Evolutionary conservation across 2,797 vertebrate genomes (phyloP), one percentile per base, ranked within the genome.

Genomic region (Coranthus polyacanthus): DNA sequence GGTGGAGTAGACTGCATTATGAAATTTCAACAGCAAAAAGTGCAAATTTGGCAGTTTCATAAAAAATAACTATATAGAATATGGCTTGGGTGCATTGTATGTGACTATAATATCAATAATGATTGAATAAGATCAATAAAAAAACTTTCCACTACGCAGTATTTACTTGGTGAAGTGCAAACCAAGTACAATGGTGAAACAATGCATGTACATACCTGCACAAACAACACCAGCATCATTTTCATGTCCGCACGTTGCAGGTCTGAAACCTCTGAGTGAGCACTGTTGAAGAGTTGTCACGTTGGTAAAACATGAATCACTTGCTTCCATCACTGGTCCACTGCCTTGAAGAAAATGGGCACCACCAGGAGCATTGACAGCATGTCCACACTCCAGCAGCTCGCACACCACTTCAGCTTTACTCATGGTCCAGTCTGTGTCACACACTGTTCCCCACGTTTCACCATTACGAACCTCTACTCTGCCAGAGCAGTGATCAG

Each of bases 361-460:
- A 18, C 2, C 22, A 0, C 67, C 39, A 0, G 53, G 53, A 46
- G 63, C 52, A 0, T 0, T 52, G 1, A 74, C 0, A 6, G 62
- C 78, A 0, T 3, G 21, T 44, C 92, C 92, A 6, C 92, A 93
- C 47, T 86, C 84, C 26, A 82, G 53, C 10, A 61, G 10, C 0
- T 63, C 20, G 43, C 92, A 93, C 41, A 88, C 72, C 56, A 67
- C 26, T 26, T 68, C 6, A 1, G 85, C 88, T 50, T 90, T 89
- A 29, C 6, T 51, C 38, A 67, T 3, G 8, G 55, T 84, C 92
- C 91, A 92, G 66, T 78, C 59, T 6, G 59, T 2, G 15, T 91
- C 88, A 49, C 92, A 93, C 32, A 93, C 78, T 0, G 90, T 86
- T 7, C 84, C 62, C 92, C 92, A 93, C 1, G 17, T 16, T 0